phyloP scores from a whole-genome alignment of 1,140 invertebrate genomes.

The Caerostris extrusa region DNA sequence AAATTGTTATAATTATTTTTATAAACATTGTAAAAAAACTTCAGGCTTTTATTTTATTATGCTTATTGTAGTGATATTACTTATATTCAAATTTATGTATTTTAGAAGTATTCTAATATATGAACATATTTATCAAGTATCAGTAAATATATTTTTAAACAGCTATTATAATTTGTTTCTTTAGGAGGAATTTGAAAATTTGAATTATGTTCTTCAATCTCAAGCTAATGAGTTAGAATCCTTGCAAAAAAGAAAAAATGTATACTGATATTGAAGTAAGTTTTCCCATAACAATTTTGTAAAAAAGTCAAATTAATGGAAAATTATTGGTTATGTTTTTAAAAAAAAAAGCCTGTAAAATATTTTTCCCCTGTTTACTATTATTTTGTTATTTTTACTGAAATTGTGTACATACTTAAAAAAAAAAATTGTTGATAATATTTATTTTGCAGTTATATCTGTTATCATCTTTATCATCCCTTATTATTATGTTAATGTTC shows the following conservation, averaged over 20 bases:
- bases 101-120: too few relatives aligned
- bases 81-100: too few relatives aligned
- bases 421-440: not conserved
- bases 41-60: too few relatives aligned
- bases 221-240: not conserved
- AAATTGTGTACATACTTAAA: not conserved
- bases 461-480: not conserved
- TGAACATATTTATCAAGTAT: not conserved
- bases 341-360: too few relatives aligned
- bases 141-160: not conserved
- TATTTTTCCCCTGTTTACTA: too few relatives aligned
- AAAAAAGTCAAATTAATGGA: too few relatives aligned
- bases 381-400: not conserved
- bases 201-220: not conserved
- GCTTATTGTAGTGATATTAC: too few relatives aligned
- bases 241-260: not conserved
- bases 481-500: too few relatives aligned
- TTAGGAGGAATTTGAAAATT: not conserved
- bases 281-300: not conserved
- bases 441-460: not conserved
- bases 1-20: too few relatives aligned
- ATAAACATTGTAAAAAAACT: too few relatives aligned
- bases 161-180: not conserved
- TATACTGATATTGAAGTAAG: constrained; percentile 10
- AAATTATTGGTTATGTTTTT: too few relatives aligned